Evolutionary conservation across 2,888 invertebrate species (phyloP).

Genomic region (Trilocha varians): DNA sequence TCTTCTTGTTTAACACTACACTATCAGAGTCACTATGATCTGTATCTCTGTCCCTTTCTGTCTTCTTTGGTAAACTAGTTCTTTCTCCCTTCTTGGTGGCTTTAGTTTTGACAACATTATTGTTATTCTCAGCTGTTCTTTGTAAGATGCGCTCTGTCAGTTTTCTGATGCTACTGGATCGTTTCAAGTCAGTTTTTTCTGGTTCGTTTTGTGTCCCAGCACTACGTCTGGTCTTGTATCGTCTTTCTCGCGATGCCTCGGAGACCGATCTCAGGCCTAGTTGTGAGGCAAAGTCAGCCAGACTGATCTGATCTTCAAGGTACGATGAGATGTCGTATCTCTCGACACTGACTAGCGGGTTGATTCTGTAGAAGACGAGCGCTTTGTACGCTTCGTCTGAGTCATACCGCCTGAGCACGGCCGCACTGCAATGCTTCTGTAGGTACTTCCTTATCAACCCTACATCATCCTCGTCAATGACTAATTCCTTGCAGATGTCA

Average conservation of each 20-base stretch:
- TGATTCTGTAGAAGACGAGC: conserved; percentile 31
- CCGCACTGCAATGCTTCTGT: conserved; percentile 14
- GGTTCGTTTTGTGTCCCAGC: not conserved
- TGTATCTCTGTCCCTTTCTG: not conserved
- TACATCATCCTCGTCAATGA: conserved; percentile 28
- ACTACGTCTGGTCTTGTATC: not conserved
- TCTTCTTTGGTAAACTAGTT: not conserved
- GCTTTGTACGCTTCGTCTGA: conserved; percentile 25
- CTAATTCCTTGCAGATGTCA: conserved; percentile 24
- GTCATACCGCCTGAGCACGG: conserved; percentile 29
- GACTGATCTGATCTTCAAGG: conserved; percentile 10
- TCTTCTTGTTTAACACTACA: not conserved
- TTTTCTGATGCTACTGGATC: not conserved
- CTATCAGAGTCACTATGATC: not conserved
- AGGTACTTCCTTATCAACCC: conserved; percentile 23
- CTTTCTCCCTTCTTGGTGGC: too few relatives aligned
- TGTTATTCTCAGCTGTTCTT: not conserved
- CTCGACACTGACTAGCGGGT: conserved; percentile 35
- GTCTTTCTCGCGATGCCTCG: conserved; percentile 5
- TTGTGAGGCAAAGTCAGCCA: conserved; percentile 25
- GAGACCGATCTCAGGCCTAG: conserved; percentile 25
- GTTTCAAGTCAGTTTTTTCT: conserved; percentile 1
- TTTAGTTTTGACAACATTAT: too few relatives aligned
- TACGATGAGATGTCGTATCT: conserved; percentile 22
- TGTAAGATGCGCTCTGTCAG: not conserved